Percentiles rank a stretch among this genome's conserved stretches.
phyloP scores from a whole-genome alignment of 1,140 invertebrate genomes.

The Dendroctonus ponderosae region DNA sequence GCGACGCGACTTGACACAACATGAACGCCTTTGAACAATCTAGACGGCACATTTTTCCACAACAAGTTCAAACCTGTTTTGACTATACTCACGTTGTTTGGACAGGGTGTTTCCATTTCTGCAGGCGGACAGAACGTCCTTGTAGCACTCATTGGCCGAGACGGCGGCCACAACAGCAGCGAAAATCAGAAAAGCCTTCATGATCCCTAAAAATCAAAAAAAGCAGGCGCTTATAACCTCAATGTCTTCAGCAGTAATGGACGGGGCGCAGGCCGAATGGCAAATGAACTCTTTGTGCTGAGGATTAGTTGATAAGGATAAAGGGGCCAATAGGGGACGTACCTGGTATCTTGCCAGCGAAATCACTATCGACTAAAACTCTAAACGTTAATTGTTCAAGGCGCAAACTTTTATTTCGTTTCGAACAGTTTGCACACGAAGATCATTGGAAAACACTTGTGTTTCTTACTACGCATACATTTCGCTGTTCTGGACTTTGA shows the following conservation, averaged over 20 bases:
- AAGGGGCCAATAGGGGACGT: conserved; percentile 9
- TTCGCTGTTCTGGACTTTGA: conserved; percentile 1
- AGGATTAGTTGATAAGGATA: conserved; percentile 1
- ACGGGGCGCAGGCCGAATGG: not conserved
- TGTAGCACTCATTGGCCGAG: conserved; percentile 62
- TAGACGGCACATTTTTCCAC: not conserved
- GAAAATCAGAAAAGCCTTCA: conserved; percentile 58
- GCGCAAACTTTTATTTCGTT: not conserved
- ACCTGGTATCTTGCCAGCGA: conserved; percentile 53
- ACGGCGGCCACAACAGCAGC: conserved; percentile 54
- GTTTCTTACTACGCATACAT: conserved; percentile 3
- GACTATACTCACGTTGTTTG: conserved; percentile 47
- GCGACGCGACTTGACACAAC: not conserved
- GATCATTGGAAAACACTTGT: conserved; percentile 9
- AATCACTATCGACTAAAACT: conserved; percentile 43
- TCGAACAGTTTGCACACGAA: conserved; percentile 8
- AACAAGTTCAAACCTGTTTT: not conserved
- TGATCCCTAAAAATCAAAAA: conserved; percentile 48
- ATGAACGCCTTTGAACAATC: not conserved
- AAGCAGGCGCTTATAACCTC: conserved; percentile 9
- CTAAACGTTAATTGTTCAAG: conserved; percentile 6
- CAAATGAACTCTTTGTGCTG: not conserved
- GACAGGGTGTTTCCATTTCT: conserved; percentile 42
- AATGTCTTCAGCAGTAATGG: not conserved
- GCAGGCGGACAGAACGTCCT: conserved; percentile 60